Evolutionary conservation across 2,113 vertebrate genomes (phyloP), one percentile per base, ranked within the genome.

Genomic region (Bubo bubo): DNA sequence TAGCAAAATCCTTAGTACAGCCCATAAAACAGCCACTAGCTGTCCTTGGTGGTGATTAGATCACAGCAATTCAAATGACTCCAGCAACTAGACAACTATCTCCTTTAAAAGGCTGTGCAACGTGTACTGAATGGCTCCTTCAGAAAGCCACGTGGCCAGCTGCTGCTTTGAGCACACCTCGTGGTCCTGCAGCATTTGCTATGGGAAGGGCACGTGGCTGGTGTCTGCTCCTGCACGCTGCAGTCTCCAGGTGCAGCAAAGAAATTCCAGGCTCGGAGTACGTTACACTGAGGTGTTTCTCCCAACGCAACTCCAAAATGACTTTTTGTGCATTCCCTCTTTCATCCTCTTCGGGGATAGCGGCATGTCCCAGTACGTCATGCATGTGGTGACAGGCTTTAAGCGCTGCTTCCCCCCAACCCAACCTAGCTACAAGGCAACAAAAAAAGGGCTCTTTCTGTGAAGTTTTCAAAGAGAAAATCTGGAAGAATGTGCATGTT

Each of bases 141-240:
- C 45, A 62, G 72, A 55, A 53, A 59, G 37, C 37, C 53, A 17
- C 35, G n/a, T 23, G 68, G 47, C 35, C 76, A 52, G 67, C 56
- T 34, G 71, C 32, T 37, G 56, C 62, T 71, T 45, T 15, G 68
- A 80, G 49, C 59, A 13, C 30, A 32, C 30, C 50, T 59, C 4
- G 0, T 21, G 50, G 45, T 58, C 79, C 74, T 87, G 70, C 21
- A 20, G 62, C 10, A 1, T 30, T 72, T 49, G 6, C 49, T n/a
- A 9, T 4, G 2, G 39, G 56, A 47, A n/a, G 50, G 39, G 8
- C 58, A 41, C 6, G 2, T 3, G 14, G 56, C 30, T 3, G 4
- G 47, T 2, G 2, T 34, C 76, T 58, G 67, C 47, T 80, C 73
- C 68, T 3, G 2, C 37, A 30, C 2, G 3, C 79, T 75, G 41